A percentile compares a stretch with the other conserved stretches of the same genome.
These are phyloP conservation scores for Ornithorhynchus anatinus DNA, from an alignment of 2,113 vertebrate genomes.

Conservation along the genomic window DNA sequence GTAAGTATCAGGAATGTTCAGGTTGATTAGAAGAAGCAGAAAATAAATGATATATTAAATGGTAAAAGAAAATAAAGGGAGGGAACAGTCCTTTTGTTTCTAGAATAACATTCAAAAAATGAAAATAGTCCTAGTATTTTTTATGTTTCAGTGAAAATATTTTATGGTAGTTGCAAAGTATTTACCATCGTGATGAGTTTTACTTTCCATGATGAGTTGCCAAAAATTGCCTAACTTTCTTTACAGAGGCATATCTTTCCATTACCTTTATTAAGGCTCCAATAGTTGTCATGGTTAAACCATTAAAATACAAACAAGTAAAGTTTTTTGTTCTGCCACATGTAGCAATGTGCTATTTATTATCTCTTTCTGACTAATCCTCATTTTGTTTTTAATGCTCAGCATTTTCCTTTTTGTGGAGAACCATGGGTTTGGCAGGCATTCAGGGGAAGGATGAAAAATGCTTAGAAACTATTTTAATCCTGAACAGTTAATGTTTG, in stretches of 20 bases:
- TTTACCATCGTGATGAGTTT: no score
- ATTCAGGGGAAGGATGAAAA: conserved; percentile 56
- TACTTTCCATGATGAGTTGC: not conserved
- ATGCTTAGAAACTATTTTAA: conserved; percentile 58
- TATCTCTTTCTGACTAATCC: conserved; percentile 56
- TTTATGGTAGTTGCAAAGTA: not conserved
- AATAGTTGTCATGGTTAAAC: conserved; percentile 41
- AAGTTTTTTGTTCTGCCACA: not conserved
- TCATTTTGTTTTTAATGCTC: conserved; percentile 43
- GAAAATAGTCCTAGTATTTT: no score
- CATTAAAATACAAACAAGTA: conserved; percentile 44
- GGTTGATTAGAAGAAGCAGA: no score
- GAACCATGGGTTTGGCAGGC: conserved; percentile 43
- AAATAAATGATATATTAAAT: no score
- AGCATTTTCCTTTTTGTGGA: conserved; percentile 57
- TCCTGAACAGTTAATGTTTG: conserved; percentile 49
- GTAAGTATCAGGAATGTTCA: no score
- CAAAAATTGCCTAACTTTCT: not conserved
- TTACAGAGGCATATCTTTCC: not conserved
- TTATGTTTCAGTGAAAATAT: no score
- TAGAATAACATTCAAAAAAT: no score
- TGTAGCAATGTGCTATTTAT: conserved; percentile 55
- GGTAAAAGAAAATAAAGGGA: no score
- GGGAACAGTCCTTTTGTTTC: no score
- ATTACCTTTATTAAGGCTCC: conserved; percentile 23